Base-by-base conservation (phyloP, 2,888 invertebrate genomes). In the Cabera pusaria region DNA sequence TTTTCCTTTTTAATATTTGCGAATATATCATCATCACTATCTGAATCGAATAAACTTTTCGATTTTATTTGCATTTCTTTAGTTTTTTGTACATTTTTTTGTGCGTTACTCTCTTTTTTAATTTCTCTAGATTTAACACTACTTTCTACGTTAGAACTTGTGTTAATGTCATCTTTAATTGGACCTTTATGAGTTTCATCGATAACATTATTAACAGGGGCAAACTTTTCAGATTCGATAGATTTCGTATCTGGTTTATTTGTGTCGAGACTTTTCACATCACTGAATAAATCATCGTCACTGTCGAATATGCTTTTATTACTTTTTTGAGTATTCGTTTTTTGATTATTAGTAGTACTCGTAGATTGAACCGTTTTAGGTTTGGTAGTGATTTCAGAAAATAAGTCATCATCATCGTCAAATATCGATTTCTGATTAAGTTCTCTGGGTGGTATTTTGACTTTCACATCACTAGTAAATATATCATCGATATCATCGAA, bases 401-500 rank as follows among this genome's bases (percentile, higher is more conserved):
- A 86, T 9, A 86, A 49, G 41, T 81, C 79, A 23, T 71, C 70
- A 23, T 71, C 70, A 39, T 80, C 82, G 51, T 79, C 78, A 28
- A 86, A 85, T 10, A 85, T 56, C 2, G 81, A 72, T 36, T 74
- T 76, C 29, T 67, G 44, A 25, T 44, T 58, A 18, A 52, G 56
- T 33, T 51, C 44, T 46, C 68, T 63, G n/a, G 52, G 52, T 1
- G 64, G 46, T 3, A 64, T 60, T 56, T 61, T 78, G 3, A 64
- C 60, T 56, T 61, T 78, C 14, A 77, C 53, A 19, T 71, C 68
- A n/a, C 62, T 72, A 4, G 75, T 69, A 44, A 86, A 87, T 24
- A 86, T 79, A 63, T 87, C 80, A 51, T 87, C 86, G 2, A 85
- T 78, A 49, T 88, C 87, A 69, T 87, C 88, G 51, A 88, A 88